phyloP scores from a whole-genome alignment of 2,888 invertebrate genomes.

The Mimumesa dahlbomi region DNA sequence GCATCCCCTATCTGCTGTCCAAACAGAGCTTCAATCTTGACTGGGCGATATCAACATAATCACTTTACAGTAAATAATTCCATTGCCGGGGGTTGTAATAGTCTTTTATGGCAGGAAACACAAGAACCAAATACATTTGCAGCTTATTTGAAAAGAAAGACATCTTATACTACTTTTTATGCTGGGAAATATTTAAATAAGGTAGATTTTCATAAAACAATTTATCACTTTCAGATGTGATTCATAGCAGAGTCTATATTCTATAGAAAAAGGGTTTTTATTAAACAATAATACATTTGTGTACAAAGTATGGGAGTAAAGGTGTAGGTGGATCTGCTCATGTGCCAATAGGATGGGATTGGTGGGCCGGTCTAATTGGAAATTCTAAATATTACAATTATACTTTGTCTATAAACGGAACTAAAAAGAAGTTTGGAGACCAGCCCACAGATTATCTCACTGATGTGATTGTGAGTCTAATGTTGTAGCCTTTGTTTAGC shows the following conservation, averaged over 20 bases:
- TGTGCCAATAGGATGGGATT: slow-evolving; percentile 92
- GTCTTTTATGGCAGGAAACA: slow-evolving; percentile 84
- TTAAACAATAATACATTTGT: too few species aligned
- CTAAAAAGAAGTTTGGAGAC: slow-evolving; percentile 83
- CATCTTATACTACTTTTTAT: slow-evolving; percentile 91
- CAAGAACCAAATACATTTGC: slow-evolving; percentile 87
- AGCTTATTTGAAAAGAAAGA: slow-evolving; percentile 83
- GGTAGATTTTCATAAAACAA: slow-evolving; percentile 80
- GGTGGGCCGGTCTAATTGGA: slow-evolving; percentile 93
- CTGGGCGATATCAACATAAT: slow-evolving; percentile 92
- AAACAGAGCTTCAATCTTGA: slow-evolving; percentile 92
- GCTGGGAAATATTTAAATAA: slow-evolving; percentile 97
- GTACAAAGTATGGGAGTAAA: slow-evolving; percentile 84
- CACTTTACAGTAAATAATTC: slow-evolving; percentile 90
- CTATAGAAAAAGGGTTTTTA: too few species aligned
- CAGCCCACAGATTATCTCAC: slow-evolving; percentile 87
- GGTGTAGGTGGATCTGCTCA: slow-evolving; percentile 84
- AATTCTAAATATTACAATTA: slow-evolving; percentile 97
- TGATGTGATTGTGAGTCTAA: slow-evolving; percentile 88
- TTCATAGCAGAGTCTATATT: too few species aligned
- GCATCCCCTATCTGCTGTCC: slow-evolving; percentile 95
- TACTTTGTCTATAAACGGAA: slow-evolving; percentile 90
- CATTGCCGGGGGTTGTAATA: slow-evolving; percentile 88
- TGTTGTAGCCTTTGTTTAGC: neutral
- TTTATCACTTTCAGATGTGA: too few species aligned